These are phyloP conservation scores for Nematostella vectensis DNA, from an alignment of 92 coral and sea anemone species.

Conservation along the genomic window DNA sequence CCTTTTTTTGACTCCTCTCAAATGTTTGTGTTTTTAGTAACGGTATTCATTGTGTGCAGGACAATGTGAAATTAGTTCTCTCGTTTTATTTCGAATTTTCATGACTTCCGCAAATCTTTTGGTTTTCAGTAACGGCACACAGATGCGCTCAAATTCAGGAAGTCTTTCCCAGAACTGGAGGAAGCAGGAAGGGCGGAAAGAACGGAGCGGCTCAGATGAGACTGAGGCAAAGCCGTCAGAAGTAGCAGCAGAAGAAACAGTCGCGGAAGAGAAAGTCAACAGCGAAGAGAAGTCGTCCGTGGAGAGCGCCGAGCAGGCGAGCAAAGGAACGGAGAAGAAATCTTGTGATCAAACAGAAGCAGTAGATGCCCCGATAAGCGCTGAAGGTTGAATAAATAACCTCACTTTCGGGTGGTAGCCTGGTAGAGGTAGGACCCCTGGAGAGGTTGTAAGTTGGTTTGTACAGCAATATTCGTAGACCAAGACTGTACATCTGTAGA, in stretches of 20 bases:
- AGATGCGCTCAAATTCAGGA: constrained; percentile 58
- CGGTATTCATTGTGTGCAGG: neutral
- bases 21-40: neutral
- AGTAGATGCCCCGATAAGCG: no score
- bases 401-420: no score
- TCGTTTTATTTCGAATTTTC: neutral
- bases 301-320: neutral
- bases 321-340: constrained; percentile 2
- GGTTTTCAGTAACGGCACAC: constrained; percentile 48
- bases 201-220: constrained; percentile 6
- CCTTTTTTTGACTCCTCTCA: neutral
- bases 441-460: no score
- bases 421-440: no score
- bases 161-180: constrained; percentile 81
- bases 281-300: constrained; percentile 1
- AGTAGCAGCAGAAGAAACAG: neutral
- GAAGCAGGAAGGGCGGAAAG: constrained; percentile 9
- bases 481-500: no score
- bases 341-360: no score
- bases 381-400: no score
- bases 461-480: no score
- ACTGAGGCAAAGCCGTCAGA: constrained; percentile 7
- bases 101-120: no score
- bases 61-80: neutral
- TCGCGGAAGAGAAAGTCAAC: neutral